phyloP scores from a whole-genome alignment of 2,797 vertebrate species.

The Brachymystax lenok region DNA sequence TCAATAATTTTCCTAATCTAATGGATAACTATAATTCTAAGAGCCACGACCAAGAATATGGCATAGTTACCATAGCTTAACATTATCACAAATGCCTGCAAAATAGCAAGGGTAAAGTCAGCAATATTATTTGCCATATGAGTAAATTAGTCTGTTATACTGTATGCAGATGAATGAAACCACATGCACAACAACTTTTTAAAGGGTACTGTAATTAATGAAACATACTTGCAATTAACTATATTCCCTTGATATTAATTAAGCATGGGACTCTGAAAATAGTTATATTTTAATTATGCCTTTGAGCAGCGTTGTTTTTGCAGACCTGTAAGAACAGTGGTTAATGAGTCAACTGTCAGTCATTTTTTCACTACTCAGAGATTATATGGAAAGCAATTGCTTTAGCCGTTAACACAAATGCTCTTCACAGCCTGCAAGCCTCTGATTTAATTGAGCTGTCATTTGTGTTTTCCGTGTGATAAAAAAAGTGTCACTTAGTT shows the following conservation, averaged over 20 bases:
- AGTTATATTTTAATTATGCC: neutral
- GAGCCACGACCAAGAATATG: neutral
- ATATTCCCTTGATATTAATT: neutral
- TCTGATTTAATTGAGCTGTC: slow-evolving; percentile 2
- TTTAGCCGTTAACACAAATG: neutral
- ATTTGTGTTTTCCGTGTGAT: neutral
- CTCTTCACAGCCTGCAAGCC: neutral
- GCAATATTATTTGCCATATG: neutral
- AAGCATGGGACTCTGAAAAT: neutral
- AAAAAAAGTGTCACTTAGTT: neutral
- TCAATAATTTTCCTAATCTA: neutral
- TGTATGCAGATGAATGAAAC: neutral
- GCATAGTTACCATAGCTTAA: neutral
- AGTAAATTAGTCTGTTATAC: too few species aligned
- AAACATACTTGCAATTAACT: neutral
- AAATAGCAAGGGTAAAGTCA: neutral
- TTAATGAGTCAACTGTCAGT: neutral
- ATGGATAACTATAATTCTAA: neutral
- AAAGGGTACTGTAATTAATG: slow-evolving; percentile 25
- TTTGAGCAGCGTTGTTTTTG: neutral
- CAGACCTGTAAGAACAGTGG: neutral
- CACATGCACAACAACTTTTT: neutral
- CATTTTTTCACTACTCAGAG: neutral
- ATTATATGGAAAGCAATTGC: neutral
- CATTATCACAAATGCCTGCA: neutral